Conservation (phyloP, 23 tunicate genomes). For the Ciona savignyi region DNA sequence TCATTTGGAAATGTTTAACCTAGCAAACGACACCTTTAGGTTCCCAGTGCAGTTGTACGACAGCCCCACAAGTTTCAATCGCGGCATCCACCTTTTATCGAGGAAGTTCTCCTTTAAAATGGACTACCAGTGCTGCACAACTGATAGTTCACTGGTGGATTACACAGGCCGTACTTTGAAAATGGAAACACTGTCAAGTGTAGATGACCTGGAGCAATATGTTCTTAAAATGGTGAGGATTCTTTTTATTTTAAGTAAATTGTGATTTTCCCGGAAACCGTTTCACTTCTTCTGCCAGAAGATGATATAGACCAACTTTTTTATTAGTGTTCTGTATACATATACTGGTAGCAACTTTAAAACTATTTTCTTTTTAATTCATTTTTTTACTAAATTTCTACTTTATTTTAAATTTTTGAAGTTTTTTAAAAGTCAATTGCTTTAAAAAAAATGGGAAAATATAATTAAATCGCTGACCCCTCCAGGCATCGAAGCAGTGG, state of each 20-base stretch:
- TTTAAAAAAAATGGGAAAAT: background rate
- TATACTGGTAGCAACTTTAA: too few species aligned
- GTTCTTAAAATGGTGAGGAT: constrained; percentile 77
- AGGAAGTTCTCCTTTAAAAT: constrained; percentile 54
- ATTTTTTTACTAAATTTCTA: background rate
- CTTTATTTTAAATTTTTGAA: background rate
- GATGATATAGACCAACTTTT: too few species aligned
- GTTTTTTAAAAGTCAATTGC: background rate
- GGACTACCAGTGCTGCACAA: constrained; percentile 5
- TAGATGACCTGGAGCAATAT: constrained; percentile 61
- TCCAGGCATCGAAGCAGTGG: constrained; percentile 91
- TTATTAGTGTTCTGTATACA: too few species aligned
- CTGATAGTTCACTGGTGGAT: constrained; percentile 34
- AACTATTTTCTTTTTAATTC: too few species aligned
- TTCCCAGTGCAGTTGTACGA: constrained; percentile 80
- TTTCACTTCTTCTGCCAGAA: too few species aligned
- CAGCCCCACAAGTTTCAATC: constrained; percentile 50
- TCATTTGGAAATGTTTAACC: background rate
- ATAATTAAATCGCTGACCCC: background rate
- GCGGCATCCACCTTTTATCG: constrained; percentile 51
- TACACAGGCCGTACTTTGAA: constrained; percentile 57
- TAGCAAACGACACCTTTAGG: constrained; percentile 12
- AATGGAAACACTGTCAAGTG: constrained; percentile 89
- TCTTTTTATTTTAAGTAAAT: too few species aligned
- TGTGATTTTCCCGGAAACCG: too few species aligned